Conservation (phyloP, 2,113 vertebrate genomes). For the Merops nubicus region DNA sequence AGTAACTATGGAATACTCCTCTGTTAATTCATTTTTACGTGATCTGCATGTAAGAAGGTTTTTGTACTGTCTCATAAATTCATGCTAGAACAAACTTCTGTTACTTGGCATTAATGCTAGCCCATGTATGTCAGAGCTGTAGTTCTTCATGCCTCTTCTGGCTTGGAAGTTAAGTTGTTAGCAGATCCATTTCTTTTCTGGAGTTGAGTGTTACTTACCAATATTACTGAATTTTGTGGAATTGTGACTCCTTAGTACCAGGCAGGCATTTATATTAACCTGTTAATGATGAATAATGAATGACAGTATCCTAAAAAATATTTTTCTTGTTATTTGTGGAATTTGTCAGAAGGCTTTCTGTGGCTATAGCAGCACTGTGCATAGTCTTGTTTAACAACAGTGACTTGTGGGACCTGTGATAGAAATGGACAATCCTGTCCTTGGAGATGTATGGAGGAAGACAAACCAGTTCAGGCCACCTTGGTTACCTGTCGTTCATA, state of each 20-base stretch:
- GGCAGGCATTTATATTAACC: not conserved
- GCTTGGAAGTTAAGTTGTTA: not conserved
- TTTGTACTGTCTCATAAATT: not conserved
- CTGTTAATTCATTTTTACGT: not conserved
- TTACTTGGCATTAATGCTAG: not conserved
- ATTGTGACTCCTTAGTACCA: not conserved
- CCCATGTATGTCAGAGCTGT: not conserved
- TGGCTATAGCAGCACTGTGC: accelerated
- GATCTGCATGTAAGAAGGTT: not conserved
- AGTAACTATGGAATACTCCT: not conserved
- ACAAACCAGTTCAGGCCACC: not conserved
- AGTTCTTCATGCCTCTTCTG: not conserved
- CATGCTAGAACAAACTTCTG: not conserved
- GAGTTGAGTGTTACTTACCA: not conserved
- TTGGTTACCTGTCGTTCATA: not conserved
- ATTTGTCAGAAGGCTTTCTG: not conserved
- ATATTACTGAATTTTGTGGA: not conserved
- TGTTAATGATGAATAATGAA: not conserved
- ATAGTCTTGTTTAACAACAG: not conserved
- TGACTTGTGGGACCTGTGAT: not conserved
- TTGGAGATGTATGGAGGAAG: not conserved
- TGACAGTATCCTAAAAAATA: not conserved
- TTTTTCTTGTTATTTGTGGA: not conserved
- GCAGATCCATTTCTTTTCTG: not conserved
- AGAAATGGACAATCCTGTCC: not conserved